Base-by-base conservation (phyloP, 2,797 vertebrate genomes). In the Hipposideros larvatus region DNA sequence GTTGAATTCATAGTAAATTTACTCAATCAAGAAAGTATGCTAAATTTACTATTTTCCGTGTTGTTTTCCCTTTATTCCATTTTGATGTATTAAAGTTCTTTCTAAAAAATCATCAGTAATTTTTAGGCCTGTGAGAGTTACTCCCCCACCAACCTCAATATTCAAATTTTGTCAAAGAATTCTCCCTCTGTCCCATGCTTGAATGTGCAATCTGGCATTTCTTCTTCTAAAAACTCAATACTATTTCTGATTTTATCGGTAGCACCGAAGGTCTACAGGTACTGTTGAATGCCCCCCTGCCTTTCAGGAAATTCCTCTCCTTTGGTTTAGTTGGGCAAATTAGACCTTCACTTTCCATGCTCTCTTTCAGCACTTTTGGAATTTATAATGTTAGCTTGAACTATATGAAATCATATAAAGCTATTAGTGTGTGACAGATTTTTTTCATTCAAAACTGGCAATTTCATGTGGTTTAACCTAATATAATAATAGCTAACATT, bases 41-140 rank as follows among this genome's bases (percentile, higher is more conserved):
- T 6, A 10, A 74, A 96, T 90, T 87, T n/a, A n/a, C 68, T 71
- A 77, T 90, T 85, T 90, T 78, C 21, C 3, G 7, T 94, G 2
- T 28, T 78, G 22, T 57, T 78, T 46, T 13, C 26, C 37, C 8
- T 85, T 71, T 41, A 84, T 71, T 86, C 5, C 3, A 65, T 68
- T 90, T 65, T 95, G 4, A 55, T 65, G n/a, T 74, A 53, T 46
- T 57, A 80, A 66, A 34, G 51, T 13, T 34, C 8, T 43, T 57
- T 70, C 43, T 28, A 0, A 21, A 79, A 80, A 74, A 46, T 71
- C 2, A 74, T 28, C 28, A 91, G 3, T 59, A 55, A 92, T 48
- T 15, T 63, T 74, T 26, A 95, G 5, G 0, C 31, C 9, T 53
- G 1, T 46, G 9, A 28, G 79, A 79, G n/a, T 55, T 71, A 59